A percentile compares a stretch with the other conserved stretches of the same genome.
Conservation (phyloP, 2,888 invertebrate species). For the Tiphia femorata region DNA sequence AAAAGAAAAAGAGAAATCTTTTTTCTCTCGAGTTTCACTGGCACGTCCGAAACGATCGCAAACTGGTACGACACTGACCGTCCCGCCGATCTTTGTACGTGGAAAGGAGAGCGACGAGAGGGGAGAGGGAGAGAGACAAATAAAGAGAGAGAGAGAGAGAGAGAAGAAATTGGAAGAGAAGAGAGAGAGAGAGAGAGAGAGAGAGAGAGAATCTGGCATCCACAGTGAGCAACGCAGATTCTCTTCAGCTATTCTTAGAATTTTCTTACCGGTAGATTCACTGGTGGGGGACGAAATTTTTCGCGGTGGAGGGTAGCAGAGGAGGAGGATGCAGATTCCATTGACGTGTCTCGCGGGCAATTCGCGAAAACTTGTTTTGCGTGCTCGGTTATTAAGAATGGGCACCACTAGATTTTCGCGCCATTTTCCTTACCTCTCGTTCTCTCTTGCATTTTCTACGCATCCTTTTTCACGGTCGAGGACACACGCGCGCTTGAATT, state of each 20-base stretch:
- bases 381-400: neutral
- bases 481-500: too few species aligned
- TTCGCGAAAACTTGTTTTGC: slow-evolving; percentile 3
- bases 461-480: neutral
- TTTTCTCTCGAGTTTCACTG: neutral
- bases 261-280: too few species aligned
- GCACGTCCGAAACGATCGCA: slow-evolving; percentile 18
- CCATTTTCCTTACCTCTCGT: neutral
- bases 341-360: neutral
- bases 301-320: neutral
- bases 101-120: neutral
- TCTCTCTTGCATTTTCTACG: neutral
- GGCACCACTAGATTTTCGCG: neutral
- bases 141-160: neutral
- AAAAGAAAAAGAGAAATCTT: neutral
- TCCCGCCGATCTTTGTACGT: neutral
- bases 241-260: slow-evolving; percentile 33
- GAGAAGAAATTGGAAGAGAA: neutral
- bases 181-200: neutral
- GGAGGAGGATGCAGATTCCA: neutral
- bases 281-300: neutral
- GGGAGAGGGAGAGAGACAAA: neutral
- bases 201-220: slow-evolving; percentile 33
- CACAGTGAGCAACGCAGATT: slow-evolving; percentile 32
- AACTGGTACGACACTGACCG: slow-evolving; percentile 24